Percentiles rank a stretch among this genome's conserved stretches.
Evolutionary conservation across 2,888 invertebrate species (phyloP).

Genomic region (Boloria selene): DNA sequence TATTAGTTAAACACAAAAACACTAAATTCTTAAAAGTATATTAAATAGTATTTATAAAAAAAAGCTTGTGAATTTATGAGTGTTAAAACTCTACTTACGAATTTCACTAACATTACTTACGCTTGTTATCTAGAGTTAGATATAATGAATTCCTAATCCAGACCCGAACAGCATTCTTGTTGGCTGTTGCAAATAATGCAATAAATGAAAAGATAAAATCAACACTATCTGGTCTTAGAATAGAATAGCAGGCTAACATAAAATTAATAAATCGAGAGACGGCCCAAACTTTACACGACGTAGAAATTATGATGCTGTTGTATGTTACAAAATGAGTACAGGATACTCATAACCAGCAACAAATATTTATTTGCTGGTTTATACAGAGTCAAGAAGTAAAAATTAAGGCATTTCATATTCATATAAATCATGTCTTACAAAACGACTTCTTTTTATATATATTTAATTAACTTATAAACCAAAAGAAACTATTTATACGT

Average conservation of each 20-base stretch:
- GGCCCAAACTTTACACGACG: constrained; percentile 1
- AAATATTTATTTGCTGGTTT: too few species aligned
- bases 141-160: constrained; percentile 76
- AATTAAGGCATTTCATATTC: too few species aligned
- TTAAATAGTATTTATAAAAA: too few species aligned
- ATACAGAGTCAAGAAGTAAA: too few species aligned
- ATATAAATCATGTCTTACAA: too few species aligned
- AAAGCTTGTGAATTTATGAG: too few species aligned
- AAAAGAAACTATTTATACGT: background rate
- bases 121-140: constrained; percentile 65
- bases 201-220: constrained; percentile 48
- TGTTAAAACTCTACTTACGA: constrained; percentile 26
- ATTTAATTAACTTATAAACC: too few species aligned
- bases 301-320: constrained; percentile 12
- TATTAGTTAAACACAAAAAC: too few species aligned
- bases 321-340: too few species aligned
- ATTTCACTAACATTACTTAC: constrained; percentile 55
- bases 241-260: constrained; percentile 38
- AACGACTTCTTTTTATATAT: too few species aligned
- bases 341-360: too few species aligned
- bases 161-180: constrained; percentile 69
- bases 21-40: too few species aligned
- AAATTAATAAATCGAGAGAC: constrained; percentile 30
- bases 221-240: constrained; percentile 41
- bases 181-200: constrained; percentile 53